Percentiles rank a stretch among this genome's conserved stretches.
Conservation (phyloP, 2,797 vertebrate species). For the Carcharodon carcharias region DNA sequence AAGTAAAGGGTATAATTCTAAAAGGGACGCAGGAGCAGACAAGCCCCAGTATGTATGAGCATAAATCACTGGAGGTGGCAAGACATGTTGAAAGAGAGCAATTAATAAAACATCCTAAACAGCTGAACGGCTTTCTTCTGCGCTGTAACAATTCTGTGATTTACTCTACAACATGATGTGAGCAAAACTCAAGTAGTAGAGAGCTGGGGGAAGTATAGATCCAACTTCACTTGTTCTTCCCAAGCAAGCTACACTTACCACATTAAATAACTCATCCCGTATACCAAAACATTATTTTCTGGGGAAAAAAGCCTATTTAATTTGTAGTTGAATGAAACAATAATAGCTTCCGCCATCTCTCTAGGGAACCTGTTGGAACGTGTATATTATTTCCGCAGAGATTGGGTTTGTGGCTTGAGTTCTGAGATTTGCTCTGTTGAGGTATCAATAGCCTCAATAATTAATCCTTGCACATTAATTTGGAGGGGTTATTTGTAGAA, state of each 20-base stretch:
- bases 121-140: no score
- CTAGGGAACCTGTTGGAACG: background rate
- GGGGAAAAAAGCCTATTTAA: background rate
- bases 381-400: background rate
- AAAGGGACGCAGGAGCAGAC: no score
- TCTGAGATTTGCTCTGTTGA: background rate
- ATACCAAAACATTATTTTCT: background rate
- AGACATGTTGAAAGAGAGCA: no score
- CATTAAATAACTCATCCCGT: background rate
- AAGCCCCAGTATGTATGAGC: no score
- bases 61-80: no score
- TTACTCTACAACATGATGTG: background rate
- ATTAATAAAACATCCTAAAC: no score
- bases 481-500: background rate
- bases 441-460: background rate
- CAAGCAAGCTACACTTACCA: background rate
- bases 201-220: background rate
- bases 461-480: background rate
- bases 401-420: background rate
- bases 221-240: background rate
- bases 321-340: background rate
- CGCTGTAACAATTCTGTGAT: background rate
- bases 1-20: no score
- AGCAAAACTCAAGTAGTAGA: background rate
- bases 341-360: background rate